Percentiles rank a stretch among this genome's conserved stretches.
Evolutionary conservation across 2,113 vertebrate species (phyloP).

Genomic region (Antechinus flavipes): DNA sequence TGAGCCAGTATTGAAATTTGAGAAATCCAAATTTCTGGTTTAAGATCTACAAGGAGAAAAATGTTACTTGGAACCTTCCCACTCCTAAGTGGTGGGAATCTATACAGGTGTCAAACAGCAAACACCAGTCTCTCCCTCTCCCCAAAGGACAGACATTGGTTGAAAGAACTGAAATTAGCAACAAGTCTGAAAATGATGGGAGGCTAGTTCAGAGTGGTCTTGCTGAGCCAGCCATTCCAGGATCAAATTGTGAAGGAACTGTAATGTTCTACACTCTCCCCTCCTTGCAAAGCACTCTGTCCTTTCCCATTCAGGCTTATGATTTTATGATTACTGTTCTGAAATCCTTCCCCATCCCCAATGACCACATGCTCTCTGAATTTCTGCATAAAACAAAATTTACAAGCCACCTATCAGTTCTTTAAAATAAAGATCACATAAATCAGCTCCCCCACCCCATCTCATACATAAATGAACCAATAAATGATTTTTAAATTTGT

Average conservation of each 20-base stretch:
- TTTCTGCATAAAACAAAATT: neutral
- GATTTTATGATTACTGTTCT: neutral
- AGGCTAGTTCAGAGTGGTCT: neutral
- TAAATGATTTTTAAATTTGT: neutral
- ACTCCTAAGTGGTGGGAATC: slow-evolving; percentile 3
- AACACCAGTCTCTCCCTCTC: neutral
- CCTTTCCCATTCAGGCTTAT: neutral
- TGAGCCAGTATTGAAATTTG: neutral
- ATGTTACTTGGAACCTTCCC: neutral
- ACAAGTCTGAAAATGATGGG: neutral
- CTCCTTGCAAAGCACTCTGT: neutral
- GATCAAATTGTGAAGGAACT: neutral
- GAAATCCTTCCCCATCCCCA: neutral
- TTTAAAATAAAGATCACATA: neutral
- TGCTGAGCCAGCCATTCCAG: neutral
- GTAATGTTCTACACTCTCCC: neutral
- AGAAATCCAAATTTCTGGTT: slow-evolving; percentile 42
- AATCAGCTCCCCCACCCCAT: neutral
- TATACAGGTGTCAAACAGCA: slow-evolving; percentile 33
- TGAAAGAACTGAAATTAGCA: slow-evolving; percentile 13
- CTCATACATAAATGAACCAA: neutral
- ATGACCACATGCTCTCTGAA: neutral
- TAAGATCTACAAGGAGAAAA: slow-evolving; percentile 34
- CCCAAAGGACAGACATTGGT: neutral
- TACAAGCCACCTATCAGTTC: neutral